Percentiles rank a stretch among this genome's conserved stretches.
These are phyloP conservation scores for Kryptolebias marmoratus DNA, from an alignment of 2,113 vertebrate genomes.

Conservation along the genomic window DNA sequence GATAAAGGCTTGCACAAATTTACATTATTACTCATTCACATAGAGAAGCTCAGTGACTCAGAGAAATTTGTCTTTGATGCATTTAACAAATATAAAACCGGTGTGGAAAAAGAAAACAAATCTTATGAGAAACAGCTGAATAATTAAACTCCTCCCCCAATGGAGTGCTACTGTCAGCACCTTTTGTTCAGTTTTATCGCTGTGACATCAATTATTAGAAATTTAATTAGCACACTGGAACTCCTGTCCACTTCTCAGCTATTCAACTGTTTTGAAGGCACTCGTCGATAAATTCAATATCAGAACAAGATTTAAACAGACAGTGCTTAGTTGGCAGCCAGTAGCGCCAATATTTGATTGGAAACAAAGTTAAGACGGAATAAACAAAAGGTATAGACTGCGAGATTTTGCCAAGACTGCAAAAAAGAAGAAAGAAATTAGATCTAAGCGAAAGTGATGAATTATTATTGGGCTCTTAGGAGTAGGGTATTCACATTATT, in stretches of 20 bases:
- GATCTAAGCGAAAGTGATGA: background rate
- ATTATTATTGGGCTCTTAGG: background rate
- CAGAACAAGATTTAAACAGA: background rate
- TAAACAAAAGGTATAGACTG: background rate
- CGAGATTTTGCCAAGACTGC: background rate
- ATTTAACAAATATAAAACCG: conserved; percentile 59
- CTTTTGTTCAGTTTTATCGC: conserved; percentile 43
- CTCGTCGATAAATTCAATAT: background rate
- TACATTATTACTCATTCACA: conserved; percentile 71
- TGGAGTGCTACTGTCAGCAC: conserved; percentile 25
- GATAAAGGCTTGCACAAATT: conserved; percentile 56
- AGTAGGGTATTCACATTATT: no score
- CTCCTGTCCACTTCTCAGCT: conserved; percentile 15
- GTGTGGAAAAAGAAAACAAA: conserved; percentile 1
- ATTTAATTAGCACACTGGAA: background rate
- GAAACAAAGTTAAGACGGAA: background rate
- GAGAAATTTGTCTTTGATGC: conserved; percentile 62
- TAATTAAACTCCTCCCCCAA: conserved; percentile 35
- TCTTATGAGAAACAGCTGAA: conserved; percentile 55
- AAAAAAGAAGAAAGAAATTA: background rate
- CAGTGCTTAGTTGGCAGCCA: background rate
- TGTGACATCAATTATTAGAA: background rate
- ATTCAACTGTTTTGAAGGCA: conserved; percentile 1
- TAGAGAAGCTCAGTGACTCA: conserved; percentile 48
- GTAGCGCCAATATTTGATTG: background rate